These are phyloP conservation scores for Corythornis cristatus DNA, from an alignment of 2,113 vertebrate genomes.

Conservation along the genomic window DNA sequence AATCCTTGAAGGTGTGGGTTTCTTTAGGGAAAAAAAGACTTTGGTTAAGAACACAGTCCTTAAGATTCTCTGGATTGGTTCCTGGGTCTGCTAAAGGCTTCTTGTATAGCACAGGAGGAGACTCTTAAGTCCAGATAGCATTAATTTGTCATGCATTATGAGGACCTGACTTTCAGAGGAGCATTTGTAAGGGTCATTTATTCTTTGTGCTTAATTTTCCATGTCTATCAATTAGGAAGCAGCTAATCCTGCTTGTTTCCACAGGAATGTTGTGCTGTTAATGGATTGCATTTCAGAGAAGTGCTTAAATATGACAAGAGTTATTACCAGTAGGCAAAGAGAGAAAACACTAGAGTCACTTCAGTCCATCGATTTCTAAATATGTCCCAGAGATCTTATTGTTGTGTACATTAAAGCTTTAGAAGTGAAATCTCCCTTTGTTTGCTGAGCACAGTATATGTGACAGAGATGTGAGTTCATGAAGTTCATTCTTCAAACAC, in stretches of 20 bases:
- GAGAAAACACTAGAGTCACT: neutral
- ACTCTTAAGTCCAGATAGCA: neutral
- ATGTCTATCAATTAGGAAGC: neutral
- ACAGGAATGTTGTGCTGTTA: neutral
- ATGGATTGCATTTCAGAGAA: neutral
- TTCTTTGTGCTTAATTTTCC: neutral
- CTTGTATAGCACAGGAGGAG: neutral
- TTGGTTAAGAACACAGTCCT: neutral
- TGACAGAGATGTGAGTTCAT: neutral
- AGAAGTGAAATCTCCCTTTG: neutral
- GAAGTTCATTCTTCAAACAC: conserved; percentile 10
- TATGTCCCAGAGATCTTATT: neutral
- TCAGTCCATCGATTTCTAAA: neutral
- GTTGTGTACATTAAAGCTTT: conserved; percentile 3
- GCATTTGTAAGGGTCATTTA: neutral
- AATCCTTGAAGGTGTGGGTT: neutral
- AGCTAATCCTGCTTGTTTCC: neutral
- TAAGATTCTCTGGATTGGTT: neutral
- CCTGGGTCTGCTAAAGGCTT: neutral
- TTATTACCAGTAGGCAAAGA: neutral
- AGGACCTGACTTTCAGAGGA: neutral
- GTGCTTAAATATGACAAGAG: neutral
- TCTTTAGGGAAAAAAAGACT: neutral
- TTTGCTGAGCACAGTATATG: neutral
- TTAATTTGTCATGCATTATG: neutral